A percentile compares a stretch with the other conserved stretches of the same genome.
Conservation (phyloP, 2,113 vertebrate genomes). For the Alexandromys fortis region DNA sequence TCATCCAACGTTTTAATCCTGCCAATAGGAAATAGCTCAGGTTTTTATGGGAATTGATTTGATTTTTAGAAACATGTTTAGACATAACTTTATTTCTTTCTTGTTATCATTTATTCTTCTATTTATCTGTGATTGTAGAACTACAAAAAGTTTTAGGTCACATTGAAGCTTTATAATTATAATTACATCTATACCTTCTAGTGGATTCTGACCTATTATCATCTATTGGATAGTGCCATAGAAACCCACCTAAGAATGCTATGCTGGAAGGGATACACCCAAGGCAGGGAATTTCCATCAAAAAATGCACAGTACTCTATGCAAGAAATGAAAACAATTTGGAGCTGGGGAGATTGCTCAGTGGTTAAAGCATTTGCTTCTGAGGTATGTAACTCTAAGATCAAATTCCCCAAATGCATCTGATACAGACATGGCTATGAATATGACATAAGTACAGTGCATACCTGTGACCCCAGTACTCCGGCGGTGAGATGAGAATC, state of each 20-base stretch:
- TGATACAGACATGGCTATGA: not conserved
- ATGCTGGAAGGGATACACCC: not conserved
- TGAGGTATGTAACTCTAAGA: not conserved
- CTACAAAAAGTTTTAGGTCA: not conserved
- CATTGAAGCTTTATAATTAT: not conserved
- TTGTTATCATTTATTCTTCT: not conserved
- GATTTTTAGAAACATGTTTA: not conserved
- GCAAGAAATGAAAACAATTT: not conserved
- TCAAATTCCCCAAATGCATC: not conserved
- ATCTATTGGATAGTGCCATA: not conserved
- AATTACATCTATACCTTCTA: not conserved
- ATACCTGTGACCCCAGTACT: not conserved
- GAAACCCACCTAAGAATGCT: not conserved
- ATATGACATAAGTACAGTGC: not conserved
- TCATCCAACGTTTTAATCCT: not conserved
- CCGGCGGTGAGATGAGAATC: not conserved
- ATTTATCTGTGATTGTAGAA: not conserved
- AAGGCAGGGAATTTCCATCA: not conserved
- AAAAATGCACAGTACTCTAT: not conserved
- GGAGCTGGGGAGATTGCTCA: too few relatives aligned
- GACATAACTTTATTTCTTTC: not conserved
- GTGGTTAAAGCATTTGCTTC: not conserved
- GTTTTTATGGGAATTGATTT: not conserved
- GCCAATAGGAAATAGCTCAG: not conserved
- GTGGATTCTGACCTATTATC: not conserved